Conservation (phyloP, 2,888 invertebrate genomes). For the Oscheius sp. region DNA sequence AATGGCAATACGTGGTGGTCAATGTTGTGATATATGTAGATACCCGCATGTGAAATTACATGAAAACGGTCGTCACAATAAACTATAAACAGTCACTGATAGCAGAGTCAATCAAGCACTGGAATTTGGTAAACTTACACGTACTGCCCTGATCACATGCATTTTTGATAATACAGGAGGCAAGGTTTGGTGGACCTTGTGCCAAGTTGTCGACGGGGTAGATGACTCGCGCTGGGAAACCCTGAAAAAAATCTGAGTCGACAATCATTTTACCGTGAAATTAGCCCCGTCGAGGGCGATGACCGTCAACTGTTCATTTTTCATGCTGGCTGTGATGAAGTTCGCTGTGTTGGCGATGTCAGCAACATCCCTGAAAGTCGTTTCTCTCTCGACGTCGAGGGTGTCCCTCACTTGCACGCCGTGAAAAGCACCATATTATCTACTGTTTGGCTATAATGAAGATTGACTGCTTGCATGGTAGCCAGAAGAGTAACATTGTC, state of each 20-base stretch:
- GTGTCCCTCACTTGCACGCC: constrained; percentile 11
- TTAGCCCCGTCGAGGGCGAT: constrained; percentile 11
- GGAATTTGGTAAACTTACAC: constrained; percentile 14
- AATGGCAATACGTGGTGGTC: no score
- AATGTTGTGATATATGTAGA: no score
- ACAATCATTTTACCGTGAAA: background rate
- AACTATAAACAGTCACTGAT: no score
- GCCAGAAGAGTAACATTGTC: background rate
- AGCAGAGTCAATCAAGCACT: background rate
- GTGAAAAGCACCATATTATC: constrained; percentile 13
- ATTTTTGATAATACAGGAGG: constrained; percentile 28
- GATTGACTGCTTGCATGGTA: background rate
- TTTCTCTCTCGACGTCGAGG: background rate
- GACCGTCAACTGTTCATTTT: background rate
- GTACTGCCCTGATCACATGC: constrained; percentile 9
- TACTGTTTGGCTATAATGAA: background rate
- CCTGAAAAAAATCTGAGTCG: background rate
- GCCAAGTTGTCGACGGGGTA: constrained; percentile 10
- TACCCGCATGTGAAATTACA: no score
- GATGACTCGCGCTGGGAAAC: constrained; percentile 20
- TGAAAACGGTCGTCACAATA: no score
- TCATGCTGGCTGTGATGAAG: background rate
- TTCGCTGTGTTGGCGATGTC: background rate
- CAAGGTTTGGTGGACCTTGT: constrained; percentile 16
- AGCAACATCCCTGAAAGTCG: background rate